Base-by-base conservation (phyloP, 2,797 vertebrate species). In the Varecia variegata region DNA sequence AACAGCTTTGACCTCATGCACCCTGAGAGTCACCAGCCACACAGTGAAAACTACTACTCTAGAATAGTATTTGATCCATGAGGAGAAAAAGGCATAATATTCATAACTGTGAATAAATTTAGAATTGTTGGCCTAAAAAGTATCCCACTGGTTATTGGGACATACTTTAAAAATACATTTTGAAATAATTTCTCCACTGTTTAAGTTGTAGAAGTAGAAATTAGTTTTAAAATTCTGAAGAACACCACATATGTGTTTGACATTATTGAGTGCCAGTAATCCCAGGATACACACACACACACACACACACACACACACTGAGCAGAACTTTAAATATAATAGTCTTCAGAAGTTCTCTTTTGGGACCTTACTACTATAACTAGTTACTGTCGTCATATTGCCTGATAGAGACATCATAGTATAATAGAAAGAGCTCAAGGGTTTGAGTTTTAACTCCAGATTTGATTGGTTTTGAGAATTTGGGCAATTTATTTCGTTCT, bases 181-280 rank as follows among this genome's bases (percentile, higher is more conserved):
- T 11, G 54, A 94, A 82, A 83, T 50, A 25, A 62, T 87, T 45
- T 90, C 43, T 45, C n/a, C 30, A 56, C 20, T 68, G 3, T 47
- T 74, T 38, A 67, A 77, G 30, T 77, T 87, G 47, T 65, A 90
- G 30, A 54, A 32, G 11, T 68, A 80, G 43, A 96, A 40, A 54
- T 90, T 68, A 30, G 25, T 85, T 95, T 52, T 50, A 35, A 74
- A 96, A 80, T 88, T 73, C 83, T 88, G 67, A 80, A 88, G 79
- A 96, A 32, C 58, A 65, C 47, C 38, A 60, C 35, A 8, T 60
- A 62, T 77, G n/a, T 74, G 4, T 70, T 91, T 95, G 65, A 47
- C 23, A 47, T 58, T 85, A 45, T 65, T 40, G 32, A 67, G 21
- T 93, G n/a, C 32, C 35, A 56, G 15, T 43, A 52, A 86, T 43